Conservation (phyloP, 2,113 vertebrate genomes). For the Sialia sialis region DNA sequence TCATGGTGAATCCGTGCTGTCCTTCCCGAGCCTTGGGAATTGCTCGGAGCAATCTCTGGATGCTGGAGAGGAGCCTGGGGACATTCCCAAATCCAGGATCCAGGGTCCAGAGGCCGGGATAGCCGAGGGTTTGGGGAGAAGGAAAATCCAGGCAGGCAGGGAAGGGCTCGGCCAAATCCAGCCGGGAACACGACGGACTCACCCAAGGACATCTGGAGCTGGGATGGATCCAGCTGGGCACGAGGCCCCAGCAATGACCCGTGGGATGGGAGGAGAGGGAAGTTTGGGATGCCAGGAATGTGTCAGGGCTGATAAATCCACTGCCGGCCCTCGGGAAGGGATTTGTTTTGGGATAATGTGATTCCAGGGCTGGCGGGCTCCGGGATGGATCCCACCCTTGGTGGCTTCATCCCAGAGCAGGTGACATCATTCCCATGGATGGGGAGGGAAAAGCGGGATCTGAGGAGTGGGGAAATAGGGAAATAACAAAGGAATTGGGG, state of each 20-base stretch:
- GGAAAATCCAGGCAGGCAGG: neutral
- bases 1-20: fast-evolving
- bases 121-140: neutral
- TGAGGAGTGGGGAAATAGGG: neutral
- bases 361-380: neutral
- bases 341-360: neutral
- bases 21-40: neutral
- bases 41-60: neutral
- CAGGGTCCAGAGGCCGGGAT: neutral
- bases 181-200: neutral
- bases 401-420: neutral
- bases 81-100: neutral
- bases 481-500: fast-evolving
- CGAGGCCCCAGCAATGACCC: neutral
- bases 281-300: neutral
- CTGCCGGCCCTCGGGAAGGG: neutral
- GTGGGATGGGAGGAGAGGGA: neutral
- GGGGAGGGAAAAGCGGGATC: neutral
- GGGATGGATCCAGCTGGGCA: neutral
- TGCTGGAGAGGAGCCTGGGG: neutral
- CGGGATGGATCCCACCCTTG: neutral
- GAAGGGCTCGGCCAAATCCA: neutral
- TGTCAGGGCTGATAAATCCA: neutral
- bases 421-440: neutral
- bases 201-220: neutral